phyloP scores from a whole-genome alignment of 2,888 invertebrate species.

The Phengaris arion region DNA sequence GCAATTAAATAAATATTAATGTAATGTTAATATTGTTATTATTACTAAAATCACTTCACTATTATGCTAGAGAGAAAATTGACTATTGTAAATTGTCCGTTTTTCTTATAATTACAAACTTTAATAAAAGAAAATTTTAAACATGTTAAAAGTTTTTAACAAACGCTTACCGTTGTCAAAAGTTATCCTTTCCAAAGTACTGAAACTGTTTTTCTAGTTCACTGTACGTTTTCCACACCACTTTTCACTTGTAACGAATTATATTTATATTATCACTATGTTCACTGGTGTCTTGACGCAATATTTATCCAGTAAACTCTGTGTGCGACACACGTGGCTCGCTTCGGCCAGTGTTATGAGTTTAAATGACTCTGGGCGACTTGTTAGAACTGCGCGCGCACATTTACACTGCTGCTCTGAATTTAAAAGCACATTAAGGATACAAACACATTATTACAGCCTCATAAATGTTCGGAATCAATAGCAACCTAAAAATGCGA shows the following conservation, averaged over 20 bases:
- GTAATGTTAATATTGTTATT: background rate
- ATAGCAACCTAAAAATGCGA: background rate
- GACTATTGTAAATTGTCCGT: background rate
- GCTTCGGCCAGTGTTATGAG: background rate
- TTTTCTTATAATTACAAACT: background rate
- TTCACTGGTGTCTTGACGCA: background rate
- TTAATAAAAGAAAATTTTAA: background rate
- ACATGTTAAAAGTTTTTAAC: background rate
- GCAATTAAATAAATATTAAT: too few relatives aligned
- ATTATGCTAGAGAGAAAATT: background rate
- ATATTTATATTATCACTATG: background rate
- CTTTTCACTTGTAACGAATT: background rate
- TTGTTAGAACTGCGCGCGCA: conserved; percentile 21
- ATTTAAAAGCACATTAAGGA: conserved; percentile 26
- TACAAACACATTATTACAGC: conserved; percentile 8
- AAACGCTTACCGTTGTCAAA: background rate
- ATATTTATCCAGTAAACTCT: background rate
- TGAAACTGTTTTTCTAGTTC: background rate
- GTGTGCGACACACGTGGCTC: background rate
- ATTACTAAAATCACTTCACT: background rate
- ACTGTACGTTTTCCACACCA: background rate
- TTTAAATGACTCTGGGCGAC: conserved; percentile 3
- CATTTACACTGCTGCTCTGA: conserved; percentile 16
- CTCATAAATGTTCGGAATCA: conserved; percentile 22
- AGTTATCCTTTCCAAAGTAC: background rate